A percentile compares a stretch with the other conserved stretches of the same genome.
Conservation (phyloP, 2,888 invertebrate genomes). For the Tipula unca region DNA sequence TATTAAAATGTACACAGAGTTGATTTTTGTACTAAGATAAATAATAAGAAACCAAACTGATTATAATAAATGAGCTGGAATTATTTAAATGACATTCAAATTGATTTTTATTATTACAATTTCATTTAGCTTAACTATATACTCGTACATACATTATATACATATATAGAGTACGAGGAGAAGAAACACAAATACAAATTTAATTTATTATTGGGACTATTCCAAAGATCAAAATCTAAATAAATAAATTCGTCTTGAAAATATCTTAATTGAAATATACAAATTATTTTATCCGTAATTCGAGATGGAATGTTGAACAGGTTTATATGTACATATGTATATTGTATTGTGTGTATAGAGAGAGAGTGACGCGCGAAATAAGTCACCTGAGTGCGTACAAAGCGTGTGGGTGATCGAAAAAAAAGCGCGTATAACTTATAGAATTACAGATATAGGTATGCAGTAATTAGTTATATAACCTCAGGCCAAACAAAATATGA, state of each 20-base stretch:
- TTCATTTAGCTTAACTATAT: neutral
- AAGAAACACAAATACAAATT: neutral
- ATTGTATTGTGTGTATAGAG: too few relatives aligned
- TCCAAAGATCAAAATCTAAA: neutral
- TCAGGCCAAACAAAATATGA: neutral
- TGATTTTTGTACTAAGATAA: neutral
- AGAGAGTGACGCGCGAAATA: neutral
- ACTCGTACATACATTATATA: neutral
- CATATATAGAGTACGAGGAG: neutral
- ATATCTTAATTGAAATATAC: neutral
- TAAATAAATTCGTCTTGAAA: neutral
- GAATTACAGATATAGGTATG: too few relatives aligned
- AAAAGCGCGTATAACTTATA: too few relatives aligned
- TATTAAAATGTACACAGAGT: neutral
- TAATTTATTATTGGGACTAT: neutral
- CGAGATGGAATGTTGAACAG: neutral
- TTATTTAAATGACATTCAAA: slow-evolving; percentile 14
- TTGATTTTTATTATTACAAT: slow-evolving; percentile 8
- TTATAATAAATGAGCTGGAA: slow-evolving; percentile 8
- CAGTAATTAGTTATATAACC: too few relatives aligned
- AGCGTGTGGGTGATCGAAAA: neutral
- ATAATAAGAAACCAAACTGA: neutral
- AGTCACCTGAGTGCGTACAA: neutral
- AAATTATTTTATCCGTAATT: neutral
- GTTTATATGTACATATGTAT: too few relatives aligned